These are phyloP conservation scores for Anableps anableps DNA, from an alignment of 2,797 vertebrate species.

Conservation along the genomic window DNA sequence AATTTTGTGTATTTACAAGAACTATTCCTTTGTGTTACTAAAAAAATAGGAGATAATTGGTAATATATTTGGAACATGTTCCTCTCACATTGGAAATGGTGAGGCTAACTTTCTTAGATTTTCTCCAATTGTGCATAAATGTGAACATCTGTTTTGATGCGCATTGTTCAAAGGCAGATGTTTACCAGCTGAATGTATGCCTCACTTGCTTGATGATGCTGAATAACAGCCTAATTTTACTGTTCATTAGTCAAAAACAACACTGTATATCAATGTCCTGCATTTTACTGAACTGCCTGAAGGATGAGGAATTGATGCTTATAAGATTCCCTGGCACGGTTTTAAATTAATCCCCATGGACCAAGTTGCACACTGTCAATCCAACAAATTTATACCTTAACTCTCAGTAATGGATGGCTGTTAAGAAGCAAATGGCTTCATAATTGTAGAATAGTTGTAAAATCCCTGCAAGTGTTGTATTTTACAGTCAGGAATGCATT, in stretches of 20 bases:
- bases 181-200: background rate
- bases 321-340: background rate
- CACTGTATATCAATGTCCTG: background rate
- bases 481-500: constrained; percentile 35
- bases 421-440: constrained; percentile 6
- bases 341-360: constrained; percentile 1
- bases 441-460: constrained; percentile 35
- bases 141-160: background rate
- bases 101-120: background rate
- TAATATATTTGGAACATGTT: background rate
- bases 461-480: constrained; percentile 29
- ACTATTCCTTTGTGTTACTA: background rate
- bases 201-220: background rate
- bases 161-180: background rate
- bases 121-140: background rate
- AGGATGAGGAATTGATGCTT: background rate
- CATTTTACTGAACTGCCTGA: background rate
- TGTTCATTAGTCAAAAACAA: background rate
- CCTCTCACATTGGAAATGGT: background rate
- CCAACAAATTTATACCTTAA: constrained; percentile 10
- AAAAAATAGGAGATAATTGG: background rate
- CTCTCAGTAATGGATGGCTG: background rate
- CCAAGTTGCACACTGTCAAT: background rate
- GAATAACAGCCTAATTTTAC: background rate
- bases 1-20: background rate